A percentile compares a stretch with the other conserved stretches of the same genome.
These are phyloP conservation scores for Caenorhabditis doughertyi DNA, from an alignment of 2,888 invertebrate genomes.

Conservation along the genomic window DNA sequence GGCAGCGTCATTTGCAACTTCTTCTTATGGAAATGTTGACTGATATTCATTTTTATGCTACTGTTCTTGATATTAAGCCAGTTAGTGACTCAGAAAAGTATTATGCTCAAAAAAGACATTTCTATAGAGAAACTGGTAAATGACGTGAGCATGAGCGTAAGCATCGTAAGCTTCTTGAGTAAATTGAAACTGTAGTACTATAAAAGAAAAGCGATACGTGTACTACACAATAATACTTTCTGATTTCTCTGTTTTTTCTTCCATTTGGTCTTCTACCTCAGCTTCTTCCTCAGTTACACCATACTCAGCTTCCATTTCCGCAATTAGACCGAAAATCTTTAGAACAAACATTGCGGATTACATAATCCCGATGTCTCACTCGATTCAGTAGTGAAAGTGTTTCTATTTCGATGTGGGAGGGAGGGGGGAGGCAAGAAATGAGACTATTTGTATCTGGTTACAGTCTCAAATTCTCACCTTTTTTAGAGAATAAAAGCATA, in stretches of 20 bases:
- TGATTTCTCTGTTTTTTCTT: constrained; percentile 1
- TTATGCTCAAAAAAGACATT: constrained; percentile 29
- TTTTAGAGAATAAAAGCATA: constrained; percentile 8
- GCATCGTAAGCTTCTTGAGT: constrained; percentile 21
- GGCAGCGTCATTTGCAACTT: background rate
- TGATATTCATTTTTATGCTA: too few species aligned
- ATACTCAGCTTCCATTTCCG: constrained; percentile 45
- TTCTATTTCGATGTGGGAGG: constrained; percentile 26
- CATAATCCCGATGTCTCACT: constrained; percentile 61
- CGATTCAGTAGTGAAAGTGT: constrained; percentile 57
- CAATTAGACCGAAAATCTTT: constrained; percentile 57
- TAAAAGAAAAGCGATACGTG: constrained; percentile 48
- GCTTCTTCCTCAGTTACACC: constrained; percentile 8
- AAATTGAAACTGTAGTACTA: constrained; percentile 25
- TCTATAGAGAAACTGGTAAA: constrained; percentile 30
- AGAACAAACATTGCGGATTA: constrained; percentile 59
- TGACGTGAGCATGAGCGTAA: constrained; percentile 43
- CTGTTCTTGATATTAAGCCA: background rate
- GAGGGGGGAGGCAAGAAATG: constrained; percentile 15
- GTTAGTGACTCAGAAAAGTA: constrained; percentile 36
- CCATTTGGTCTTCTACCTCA: background rate
- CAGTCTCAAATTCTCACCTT: constrained; percentile 21
- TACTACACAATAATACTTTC: constrained; percentile 8
- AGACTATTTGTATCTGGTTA: constrained; percentile 49
- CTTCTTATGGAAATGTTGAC: background rate